A percentile compares a stretch with the other conserved stretches of the same genome.
Conservation (phyloP, 2,113 vertebrate genomes). For the Myanophis thanlyinensis region DNA sequence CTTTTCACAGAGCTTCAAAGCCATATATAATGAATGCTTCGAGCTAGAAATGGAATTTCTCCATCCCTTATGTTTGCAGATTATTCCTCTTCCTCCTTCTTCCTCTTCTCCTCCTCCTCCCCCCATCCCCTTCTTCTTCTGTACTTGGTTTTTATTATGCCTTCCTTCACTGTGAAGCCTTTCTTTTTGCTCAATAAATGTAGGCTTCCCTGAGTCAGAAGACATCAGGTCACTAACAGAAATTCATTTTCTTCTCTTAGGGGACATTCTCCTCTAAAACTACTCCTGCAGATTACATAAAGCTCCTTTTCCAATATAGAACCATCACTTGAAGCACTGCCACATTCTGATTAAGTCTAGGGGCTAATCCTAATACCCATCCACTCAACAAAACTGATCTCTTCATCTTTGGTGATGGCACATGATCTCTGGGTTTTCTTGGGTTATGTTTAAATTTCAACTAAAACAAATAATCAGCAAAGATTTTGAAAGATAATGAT, state of each 20-base stretch:
- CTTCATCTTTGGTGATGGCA: background rate
- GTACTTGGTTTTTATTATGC: background rate
- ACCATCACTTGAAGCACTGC: background rate
- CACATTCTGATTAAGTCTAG: background rate
- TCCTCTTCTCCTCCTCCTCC: no score
- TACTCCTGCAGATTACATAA: background rate
- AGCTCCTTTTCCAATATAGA: background rate
- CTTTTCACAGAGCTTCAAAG: background rate
- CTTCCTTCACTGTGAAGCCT: background rate
- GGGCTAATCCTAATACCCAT: background rate
- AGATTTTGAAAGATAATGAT: background rate
- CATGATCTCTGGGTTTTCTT: background rate
- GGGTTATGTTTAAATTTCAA: background rate
- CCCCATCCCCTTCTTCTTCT: no score
- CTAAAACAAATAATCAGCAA: background rate
- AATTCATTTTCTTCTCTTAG: background rate
- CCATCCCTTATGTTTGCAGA: background rate
- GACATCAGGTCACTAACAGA: background rate
- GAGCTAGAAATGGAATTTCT: background rate
- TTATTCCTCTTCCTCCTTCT: no score
- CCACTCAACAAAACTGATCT: background rate
- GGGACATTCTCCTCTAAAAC: background rate
- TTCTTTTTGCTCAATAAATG: background rate
- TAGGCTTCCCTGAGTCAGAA: background rate
- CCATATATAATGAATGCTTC: background rate